Evolutionary conservation across 2,797 vertebrate genomes (phyloP).

Genomic region (Hydrophis major): DNA sequence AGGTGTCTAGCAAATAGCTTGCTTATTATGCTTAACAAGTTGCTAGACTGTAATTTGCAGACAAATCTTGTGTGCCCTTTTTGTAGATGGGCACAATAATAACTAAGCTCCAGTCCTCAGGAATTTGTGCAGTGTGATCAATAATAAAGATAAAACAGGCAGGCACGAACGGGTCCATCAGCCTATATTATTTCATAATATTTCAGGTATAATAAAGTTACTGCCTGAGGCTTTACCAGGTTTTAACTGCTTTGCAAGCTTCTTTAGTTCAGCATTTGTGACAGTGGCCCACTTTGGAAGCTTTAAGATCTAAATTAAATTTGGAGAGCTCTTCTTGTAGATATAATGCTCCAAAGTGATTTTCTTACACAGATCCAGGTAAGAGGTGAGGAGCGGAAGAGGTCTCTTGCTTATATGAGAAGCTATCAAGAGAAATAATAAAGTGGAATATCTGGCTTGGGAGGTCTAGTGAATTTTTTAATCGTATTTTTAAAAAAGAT

Average conservation of each 20-base stretch:
- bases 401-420: neutral
- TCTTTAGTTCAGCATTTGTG: neutral
- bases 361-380: neutral
- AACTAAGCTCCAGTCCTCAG: neutral
- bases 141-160: neutral
- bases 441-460: neutral
- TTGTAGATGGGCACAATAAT: neutral
- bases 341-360: neutral
- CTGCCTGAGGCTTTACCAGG: neutral
- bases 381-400: neutral
- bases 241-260: neutral
- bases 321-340: neutral
- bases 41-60: neutral
- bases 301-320: neutral
- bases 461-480: neutral
- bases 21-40: neutral
- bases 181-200: neutral
- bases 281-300: neutral
- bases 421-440: neutral
- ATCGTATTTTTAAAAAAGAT: neutral
- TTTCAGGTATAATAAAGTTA: neutral
- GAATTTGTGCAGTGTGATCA: neutral
- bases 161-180: neutral
- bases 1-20: neutral
- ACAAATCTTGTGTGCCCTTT: neutral